Evolutionary conservation across 2,888 invertebrate species (phyloP), one percentile per base, ranked within the genome.

Genomic region (Tanytarsus gracilentus): DNA sequence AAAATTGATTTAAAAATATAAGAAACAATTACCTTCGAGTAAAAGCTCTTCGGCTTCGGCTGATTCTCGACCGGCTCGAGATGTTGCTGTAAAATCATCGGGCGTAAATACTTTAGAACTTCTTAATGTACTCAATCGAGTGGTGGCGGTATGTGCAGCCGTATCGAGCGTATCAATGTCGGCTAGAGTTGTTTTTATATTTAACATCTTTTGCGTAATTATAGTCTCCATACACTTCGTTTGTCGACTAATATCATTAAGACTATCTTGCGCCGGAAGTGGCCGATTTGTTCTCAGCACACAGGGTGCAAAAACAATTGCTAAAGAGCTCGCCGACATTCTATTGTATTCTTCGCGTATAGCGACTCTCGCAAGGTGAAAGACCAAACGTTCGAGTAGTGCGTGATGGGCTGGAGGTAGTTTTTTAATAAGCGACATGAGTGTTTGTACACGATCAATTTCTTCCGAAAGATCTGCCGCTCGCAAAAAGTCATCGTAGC

Each of bases 251-350:
- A 95, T 92, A 74, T 95, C 93, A 68, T 86, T 85, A 64, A 96
- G 78, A 69, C 92, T 89, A 72, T 91, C 92, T 75, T 95, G 94
- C 56, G 94, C 95, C 49, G 91, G 91, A 65, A 92, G 82, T 63
- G 83, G 76, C 71, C 90, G 86, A 74, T 88, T 89, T 64, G 93
- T 90, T 67, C 94, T 80, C 65, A 96, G 77, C 63, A 96, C 88
- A 74, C 95, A 95, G 51, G 96, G 95, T 44, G 94, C 94, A 76
- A 95, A 96, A 64, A 96, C 92, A 66, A 95, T 93, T 56, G 95
- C 92, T 65, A 96, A 75, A 58, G 91, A 89, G 69, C 88, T 88
- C 0, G 93, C 83, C 61, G 89, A 89, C 96, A 96, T 96, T 65
- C 91, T 78, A 75, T 95, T 96, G 64, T 85, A 86, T 64, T 86